Percentiles rank a stretch among this genome's conserved stretches.
Conservation (phyloP, 2,113 vertebrate genomes). For the Fulica atra region DNA sequence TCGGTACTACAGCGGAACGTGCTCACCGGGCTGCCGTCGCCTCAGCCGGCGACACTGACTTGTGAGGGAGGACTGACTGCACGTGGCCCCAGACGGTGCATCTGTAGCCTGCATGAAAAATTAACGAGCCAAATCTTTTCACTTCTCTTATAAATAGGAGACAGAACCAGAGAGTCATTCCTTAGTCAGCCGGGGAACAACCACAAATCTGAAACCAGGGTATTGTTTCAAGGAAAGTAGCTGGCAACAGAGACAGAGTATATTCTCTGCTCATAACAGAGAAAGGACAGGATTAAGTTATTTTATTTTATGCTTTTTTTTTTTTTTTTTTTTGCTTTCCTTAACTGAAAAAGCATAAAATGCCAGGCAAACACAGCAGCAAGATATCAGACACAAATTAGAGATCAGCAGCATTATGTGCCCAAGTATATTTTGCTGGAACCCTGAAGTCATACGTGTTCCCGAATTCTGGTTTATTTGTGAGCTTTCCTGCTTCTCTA, state of each 20-base stretch:
- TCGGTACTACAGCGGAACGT: not conserved
- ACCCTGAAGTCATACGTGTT: not conserved
- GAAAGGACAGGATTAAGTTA: not conserved
- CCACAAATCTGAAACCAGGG: not conserved
- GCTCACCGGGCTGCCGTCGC: not conserved
- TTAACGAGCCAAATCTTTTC: slow-evolving; percentile 30
- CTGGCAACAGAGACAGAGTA: not conserved
- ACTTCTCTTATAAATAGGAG: slow-evolving; percentile 16
- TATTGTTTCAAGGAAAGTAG: not conserved
- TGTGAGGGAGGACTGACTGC: not conserved
- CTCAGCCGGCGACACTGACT: not conserved
- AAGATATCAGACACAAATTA: not conserved
- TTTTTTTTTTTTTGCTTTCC: not conserved
- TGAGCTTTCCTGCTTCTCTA: not conserved
- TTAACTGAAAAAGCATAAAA: not conserved
- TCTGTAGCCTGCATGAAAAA: not conserved
- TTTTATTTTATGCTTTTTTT: not conserved
- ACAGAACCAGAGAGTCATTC: not conserved
- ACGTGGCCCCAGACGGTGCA: not conserved
- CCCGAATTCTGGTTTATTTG: not conserved
- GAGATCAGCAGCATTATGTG: not conserved
- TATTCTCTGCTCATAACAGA: not conserved
- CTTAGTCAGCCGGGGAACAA: not conserved
- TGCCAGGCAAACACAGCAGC: not conserved
- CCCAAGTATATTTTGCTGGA: not conserved